Evolutionary conservation across 2,797 vertebrate species (phyloP).

Genomic region (Falco peregrinus): DNA sequence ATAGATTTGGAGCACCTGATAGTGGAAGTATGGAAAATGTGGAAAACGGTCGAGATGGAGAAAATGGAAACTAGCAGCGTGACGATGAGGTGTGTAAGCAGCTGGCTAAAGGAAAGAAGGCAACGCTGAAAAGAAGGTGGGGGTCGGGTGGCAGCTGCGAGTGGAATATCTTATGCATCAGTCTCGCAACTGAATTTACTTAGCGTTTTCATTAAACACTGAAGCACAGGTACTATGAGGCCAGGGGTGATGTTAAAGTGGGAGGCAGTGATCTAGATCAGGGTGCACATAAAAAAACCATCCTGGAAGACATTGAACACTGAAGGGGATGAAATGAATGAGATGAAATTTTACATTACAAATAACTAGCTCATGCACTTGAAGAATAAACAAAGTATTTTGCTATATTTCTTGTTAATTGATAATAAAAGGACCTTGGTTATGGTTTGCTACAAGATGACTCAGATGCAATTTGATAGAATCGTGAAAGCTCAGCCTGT

Average conservation of each 20-base stretch:
- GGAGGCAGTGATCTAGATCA: background rate
- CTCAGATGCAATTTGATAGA: background rate
- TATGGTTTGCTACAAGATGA: background rate
- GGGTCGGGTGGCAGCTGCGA: background rate
- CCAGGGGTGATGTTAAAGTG: background rate
- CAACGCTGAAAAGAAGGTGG: background rate
- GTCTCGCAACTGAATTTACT: background rate
- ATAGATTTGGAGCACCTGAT: background rate
- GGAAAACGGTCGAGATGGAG: background rate
- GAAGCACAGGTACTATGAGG: background rate
- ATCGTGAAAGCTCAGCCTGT: background rate
- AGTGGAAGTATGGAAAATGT: background rate
- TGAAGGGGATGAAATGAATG: background rate
- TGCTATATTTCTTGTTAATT: background rate
- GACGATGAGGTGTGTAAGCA: background rate
- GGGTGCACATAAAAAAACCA: background rate
- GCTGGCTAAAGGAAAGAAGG: background rate
- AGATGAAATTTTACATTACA: background rate
- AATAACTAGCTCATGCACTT: background rate
- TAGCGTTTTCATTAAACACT: background rate
- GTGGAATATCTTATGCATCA: background rate
- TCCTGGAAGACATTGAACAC: background rate
- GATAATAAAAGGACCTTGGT: background rate
- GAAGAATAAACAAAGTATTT: background rate
- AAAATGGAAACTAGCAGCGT: background rate